phyloP scores from a whole-genome alignment of 2,113 vertebrate genomes.

The Elephantulus edwardii region DNA sequence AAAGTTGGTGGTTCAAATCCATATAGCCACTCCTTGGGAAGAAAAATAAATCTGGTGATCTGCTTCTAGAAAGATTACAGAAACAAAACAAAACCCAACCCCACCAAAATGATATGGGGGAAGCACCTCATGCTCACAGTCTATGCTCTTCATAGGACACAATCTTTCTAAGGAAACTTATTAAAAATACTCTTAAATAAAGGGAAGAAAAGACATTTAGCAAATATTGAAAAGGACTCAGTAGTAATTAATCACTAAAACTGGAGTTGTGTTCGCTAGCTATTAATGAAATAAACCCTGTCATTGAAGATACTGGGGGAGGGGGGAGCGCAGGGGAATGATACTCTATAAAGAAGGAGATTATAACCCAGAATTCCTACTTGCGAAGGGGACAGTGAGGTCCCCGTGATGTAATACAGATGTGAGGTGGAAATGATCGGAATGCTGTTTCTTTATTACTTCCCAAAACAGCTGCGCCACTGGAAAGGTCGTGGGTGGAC shows the following conservation, averaged over 20 bases:
- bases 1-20: neutral
- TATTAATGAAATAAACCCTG: conserved; percentile 31
- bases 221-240: neutral
- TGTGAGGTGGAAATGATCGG: neutral
- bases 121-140: conserved; percentile 12
- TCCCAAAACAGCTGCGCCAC: neutral
- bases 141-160: neutral
- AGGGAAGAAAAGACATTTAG: neutral
- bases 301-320: neutral
- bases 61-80: neutral
- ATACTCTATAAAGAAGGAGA: neutral
- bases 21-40: neutral
- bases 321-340: too few species aligned
- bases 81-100: neutral
- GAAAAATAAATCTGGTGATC: neutral
- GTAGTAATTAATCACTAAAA: neutral
- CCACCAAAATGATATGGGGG: neutral
- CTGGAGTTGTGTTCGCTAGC: neutral
- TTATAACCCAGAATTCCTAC: neutral
- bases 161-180: conserved; percentile 11
- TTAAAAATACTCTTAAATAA: conserved; percentile 44
- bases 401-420: neutral
- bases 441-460: neutral
- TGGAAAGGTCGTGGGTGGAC: neutral
- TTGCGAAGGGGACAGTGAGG: neutral